Evolutionary conservation across 2,797 vertebrate genomes (phyloP), one percentile per base, ranked within the genome.

Genomic region (Margarornis squamiger): DNA sequence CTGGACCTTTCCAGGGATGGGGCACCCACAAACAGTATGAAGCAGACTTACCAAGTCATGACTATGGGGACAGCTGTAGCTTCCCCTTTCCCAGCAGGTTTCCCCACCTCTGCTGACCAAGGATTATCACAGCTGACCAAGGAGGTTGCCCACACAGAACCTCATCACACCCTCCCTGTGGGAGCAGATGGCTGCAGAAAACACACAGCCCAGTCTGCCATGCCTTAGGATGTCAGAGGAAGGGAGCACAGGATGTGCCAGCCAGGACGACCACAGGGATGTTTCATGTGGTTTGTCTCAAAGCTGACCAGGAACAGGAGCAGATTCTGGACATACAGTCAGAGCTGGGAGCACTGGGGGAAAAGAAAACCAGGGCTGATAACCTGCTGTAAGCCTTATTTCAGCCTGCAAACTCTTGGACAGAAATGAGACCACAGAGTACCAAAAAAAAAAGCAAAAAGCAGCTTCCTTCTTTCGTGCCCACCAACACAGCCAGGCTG

Each of bases 121-220:
- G 32, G 54, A 55, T 22, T 22, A 22, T 22, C 12, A n/a, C 54
- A 55, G 32, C 20, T n/a, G 12, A 55, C 32, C 20, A n/a, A n/a
- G 32, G 32, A 22, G 62, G 22, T 3, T 58, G 32, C 41, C 32
- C 73, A 63, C 21, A 8, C 26, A 22, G 27, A 34, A 34, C 78
- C 30, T 24, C 49, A 98, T 97, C 97, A 98, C 98, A 97, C 97
- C 97, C 97, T 87, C 98, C 98, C 32, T 97, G 98, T 95, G 98
- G 98, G 76, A 98, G 98, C 89, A 96, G 97, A 94, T 80, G 34
- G 61, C 71, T 51, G 54, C 59, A 82, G 54, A 51, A 45, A 26
- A 62, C 36, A 3, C 38, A 45, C 71, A 17, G 77, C 11, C 34
- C 30, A 51, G 23, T 29, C 45, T 18, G 45, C 55, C n/a, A 4